Base-by-base conservation (phyloP, 2,113 vertebrate species). In the Tringa solitaria region DNA sequence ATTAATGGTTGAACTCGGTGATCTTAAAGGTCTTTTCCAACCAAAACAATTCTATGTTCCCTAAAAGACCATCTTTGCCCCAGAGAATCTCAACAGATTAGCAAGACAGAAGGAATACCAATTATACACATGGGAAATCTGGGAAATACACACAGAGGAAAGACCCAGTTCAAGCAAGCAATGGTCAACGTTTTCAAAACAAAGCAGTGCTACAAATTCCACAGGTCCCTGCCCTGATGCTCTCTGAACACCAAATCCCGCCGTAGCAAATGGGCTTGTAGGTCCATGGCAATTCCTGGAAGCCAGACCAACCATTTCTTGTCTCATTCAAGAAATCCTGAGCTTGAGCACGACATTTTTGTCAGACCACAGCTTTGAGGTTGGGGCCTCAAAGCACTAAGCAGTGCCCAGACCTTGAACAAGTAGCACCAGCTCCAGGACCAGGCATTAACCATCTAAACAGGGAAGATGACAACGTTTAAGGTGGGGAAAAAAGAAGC, bases 311-410 rank as follows among this genome's bases (percentile, higher is more conserved):
- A 22, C 56, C 1, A 10, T 24, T 50, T 39, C 18, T 2, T 23
- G 30, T 28, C 76, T 51, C 37, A 1, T 23, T 43, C 12, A 12
- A 37, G 64, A 43, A n/a, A 37, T 5, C 16, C 21, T 2, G 0
- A 14, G 13, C 2, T 46, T 64, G 48, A 21, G 21, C 8, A 2
- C 4, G 16, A 9, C 5, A 1, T 11, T 35, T 54, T 7, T 9
- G 57, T 41, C 20, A 30, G 39, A 7, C 17, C 14, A 10, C 93
- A 56, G 59, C 0, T 48, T 3, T 5, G 56, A 53, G 63, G 3
- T 48, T 37, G 2, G 43, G 28, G 7, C 43, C n/a, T 24, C 8
- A 0, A 50, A 53, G 64, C 53, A 14, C 69, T 7, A 11, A 39
- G 77, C 46, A 7, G 27, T 1, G 24, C 51, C 33, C 91, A 30